These are phyloP conservation scores for Fabriciana adippe DNA, from an alignment of 2,888 invertebrate species.

Conservation along the genomic window DNA sequence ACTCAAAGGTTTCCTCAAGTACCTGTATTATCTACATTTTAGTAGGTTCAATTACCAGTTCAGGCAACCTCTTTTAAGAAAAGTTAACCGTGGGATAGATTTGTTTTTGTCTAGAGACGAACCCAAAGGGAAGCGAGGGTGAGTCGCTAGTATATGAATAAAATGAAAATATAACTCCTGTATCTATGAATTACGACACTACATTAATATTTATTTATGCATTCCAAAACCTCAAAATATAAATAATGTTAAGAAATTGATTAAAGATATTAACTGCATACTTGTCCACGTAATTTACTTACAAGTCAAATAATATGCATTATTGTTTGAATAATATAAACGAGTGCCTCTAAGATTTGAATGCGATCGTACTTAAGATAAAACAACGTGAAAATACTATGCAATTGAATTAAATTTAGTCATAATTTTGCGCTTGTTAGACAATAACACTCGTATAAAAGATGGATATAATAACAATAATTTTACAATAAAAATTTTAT, in stretches of 20 bases:
- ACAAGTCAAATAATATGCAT: conserved; percentile 20
- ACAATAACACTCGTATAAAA: conserved; percentile 15
- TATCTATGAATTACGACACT: no score
- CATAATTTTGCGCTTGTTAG: conserved; percentile 27
- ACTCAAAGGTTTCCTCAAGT: no score
- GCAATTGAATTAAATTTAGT: conserved; percentile 29
- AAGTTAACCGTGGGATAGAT: no score
- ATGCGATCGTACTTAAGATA: conserved; percentile 27
- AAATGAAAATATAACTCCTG: no score
- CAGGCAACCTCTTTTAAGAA: no score
- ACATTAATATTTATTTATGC: neutral
- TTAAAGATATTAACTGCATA: conserved; percentile 14
- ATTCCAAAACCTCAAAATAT: conserved; percentile 2
- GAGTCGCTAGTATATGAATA: no score
- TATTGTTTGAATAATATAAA: conserved; percentile 29
- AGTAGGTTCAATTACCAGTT: no score
- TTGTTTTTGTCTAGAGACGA: no score
- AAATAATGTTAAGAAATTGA: conserved; percentile 21
- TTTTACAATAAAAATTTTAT: neutral
- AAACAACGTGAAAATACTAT: conserved; percentile 25
- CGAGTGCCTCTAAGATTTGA: conserved; percentile 23
- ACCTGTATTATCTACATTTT: no score
- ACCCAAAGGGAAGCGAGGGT: no score
- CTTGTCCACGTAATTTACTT: conserved; percentile 27
- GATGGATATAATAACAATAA: conserved; percentile 4